phyloP scores from a whole-genome alignment of 2,888 invertebrate species.

The Tetropium fuscum region DNA sequence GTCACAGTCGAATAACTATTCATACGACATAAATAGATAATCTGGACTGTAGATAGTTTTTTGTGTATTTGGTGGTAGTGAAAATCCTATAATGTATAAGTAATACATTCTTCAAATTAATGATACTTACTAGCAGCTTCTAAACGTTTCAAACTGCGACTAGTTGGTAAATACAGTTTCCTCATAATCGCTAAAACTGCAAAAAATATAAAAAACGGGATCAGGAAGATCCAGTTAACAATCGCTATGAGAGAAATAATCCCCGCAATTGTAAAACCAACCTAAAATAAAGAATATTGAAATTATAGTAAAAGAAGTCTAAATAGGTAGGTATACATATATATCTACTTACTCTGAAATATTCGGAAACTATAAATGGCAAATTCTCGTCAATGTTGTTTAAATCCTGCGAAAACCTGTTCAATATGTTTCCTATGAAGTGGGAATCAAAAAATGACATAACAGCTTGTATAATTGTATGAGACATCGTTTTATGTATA shows the following conservation, averaged over 20 bases:
- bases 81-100: too few relatives aligned
- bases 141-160: slow-evolving; percentile 54
- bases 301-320: too few relatives aligned
- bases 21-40: too few relatives aligned
- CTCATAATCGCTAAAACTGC: slow-evolving; percentile 42
- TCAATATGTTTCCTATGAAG: slow-evolving; percentile 57
- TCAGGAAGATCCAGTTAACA: slow-evolving; percentile 48
- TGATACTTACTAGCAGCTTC: slow-evolving; percentile 54
- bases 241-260: slow-evolving; percentile 42
- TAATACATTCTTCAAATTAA: too few relatives aligned
- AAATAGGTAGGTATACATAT: too few relatives aligned
- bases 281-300: slow-evolving; percentile 36
- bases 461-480: slow-evolving; percentile 48
- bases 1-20: too few relatives aligned
- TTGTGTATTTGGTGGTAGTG: too few relatives aligned
- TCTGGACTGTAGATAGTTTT: too few relatives aligned
- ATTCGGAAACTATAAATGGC: slow-evolving; percentile 46
- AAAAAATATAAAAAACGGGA: slow-evolving; percentile 46
- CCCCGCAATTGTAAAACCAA: slow-evolving; percentile 39
- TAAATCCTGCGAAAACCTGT: slow-evolving; percentile 57
- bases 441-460: slow-evolving; percentile 56
- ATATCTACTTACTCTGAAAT: slow-evolving; percentile 48
- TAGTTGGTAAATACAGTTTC: slow-evolving; percentile 50
- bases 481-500: slow-evolving; percentile 52
- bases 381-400: slow-evolving; percentile 53